Evolutionary conservation across 2,888 invertebrate species (phyloP), one percentile per base, ranked within the genome.

Genomic region (Caenorhabditis japonica): DNA sequence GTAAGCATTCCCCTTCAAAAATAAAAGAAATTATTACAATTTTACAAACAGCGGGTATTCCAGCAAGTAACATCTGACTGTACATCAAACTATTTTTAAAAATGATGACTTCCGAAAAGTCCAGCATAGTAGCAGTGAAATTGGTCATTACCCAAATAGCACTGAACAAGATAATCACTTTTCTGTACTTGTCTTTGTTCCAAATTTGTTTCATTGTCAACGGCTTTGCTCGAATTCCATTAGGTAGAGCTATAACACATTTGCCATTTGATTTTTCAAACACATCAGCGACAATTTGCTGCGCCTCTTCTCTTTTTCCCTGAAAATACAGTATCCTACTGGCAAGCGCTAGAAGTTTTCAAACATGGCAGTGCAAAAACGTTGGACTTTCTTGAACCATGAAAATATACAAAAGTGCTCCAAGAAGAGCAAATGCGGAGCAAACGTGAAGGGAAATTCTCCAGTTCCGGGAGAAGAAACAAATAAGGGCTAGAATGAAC

Each of bases 101-200:
- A 30, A 74, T 62, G 13, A 59, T 44, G 3, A 69, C 62, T 58
- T 61, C 68, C 12, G 74, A 68, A 23, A 62, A 74, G 43, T 74
- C 74, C 1, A 74, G 33, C 61, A 74, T 68, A 5, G 56, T 58
- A 4, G 68, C 58, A 4, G 74, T 74, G 44, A 74, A 74, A 17
- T 74, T 74, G 1, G 74, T 74, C 68, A 68, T 61, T 2, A 74
- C 44, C 74, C 74, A 74, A 17, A 74, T 58, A 2, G 68, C 52
- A 21, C 74, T 61, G n/a, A 74, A 69, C 4, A 74, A 19, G 25
- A 68, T 51, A 0, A 74, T 69, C 0, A 69, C 43, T 13, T 69
- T 68, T 34, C 74, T 55, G 23, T 74, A 74, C 19, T 68, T 58
- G 15, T 61, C 61, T 25, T 61, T 68, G 10, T 39, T 46, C 74